Conservation (phyloP, 2,113 vertebrate species). For the Pavo muticus region DNA sequence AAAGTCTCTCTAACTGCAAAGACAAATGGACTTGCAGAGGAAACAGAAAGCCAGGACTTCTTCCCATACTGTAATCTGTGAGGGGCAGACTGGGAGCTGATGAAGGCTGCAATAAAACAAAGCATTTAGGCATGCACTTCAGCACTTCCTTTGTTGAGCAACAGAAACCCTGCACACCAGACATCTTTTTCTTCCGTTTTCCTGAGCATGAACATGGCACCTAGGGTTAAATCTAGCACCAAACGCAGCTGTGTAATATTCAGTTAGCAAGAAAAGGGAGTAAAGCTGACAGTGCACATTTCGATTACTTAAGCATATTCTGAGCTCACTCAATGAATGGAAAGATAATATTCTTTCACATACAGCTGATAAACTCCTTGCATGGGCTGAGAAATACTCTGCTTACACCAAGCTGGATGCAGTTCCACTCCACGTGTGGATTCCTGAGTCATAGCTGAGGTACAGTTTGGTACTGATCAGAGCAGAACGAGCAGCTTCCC, state of each 20-base stretch:
- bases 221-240: conserved; percentile 11
- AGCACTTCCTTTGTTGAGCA: conserved; percentile 34
- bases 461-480: background rate
- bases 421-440: background rate
- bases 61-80: background rate
- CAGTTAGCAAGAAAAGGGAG: background rate
- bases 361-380: background rate
- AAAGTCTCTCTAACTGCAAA: background rate
- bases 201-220: conserved; percentile 2
- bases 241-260: conserved; percentile 1
- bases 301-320: background rate
- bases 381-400: background rate
- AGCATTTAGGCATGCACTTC: background rate
- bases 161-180: background rate
- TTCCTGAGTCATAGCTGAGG: background rate
- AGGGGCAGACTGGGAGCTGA: conserved; percentile 5
- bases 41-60: conserved; percentile 6
- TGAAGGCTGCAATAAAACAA: background rate
- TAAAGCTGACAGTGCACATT: background rate
- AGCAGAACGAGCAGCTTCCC: background rate
- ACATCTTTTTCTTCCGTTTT: conserved; percentile 22
- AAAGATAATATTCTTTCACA: background rate
- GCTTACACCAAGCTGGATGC: background rate
- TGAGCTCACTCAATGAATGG: background rate
- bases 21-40: background rate